Base-by-base conservation (phyloP, 2,113 vertebrate species). In the Vidua macroura region DNA sequence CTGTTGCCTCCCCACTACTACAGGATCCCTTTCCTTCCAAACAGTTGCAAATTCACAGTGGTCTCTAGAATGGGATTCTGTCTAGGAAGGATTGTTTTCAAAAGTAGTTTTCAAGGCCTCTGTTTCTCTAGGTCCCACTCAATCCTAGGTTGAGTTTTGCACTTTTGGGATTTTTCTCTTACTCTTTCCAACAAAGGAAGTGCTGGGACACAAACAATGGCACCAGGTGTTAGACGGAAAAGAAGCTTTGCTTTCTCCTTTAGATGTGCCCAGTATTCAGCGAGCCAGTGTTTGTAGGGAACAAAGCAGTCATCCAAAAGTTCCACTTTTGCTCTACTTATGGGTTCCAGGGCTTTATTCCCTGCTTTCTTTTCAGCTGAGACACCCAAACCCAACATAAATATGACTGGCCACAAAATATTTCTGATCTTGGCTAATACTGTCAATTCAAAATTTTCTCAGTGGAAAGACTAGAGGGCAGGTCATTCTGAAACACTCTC, bases 191-290 rank as follows among this genome's bases (percentile, higher is more conserved):
- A 41, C 27, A 63, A 41, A 30, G 39, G 60, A 41, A 30, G 13
- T 41, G 13, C 37, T 7, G 18, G 27, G 27, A 63, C 27, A 15
- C 19, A 30, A 63, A 41, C 39, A 63, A 63, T 63, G 27, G 27
- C 27, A 41, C 27, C 18, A 10, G 9, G 1, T 63, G 19, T 43
- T 30, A 37, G 60, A 63, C 0, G 0, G 5, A 30, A 41, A 56
- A n/a, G 13, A 10, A 43, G 27, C 19, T 63, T 30, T 41, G 60
- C 27, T 41, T 15, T 21, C 60, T 28, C 19, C 39, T 41, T 21
- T 21, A 30, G 25, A 41, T 41, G 27, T 30, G 12, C 39, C 13
- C 18, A 22, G 27, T 21, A 30, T 41, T 30, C 27, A 6, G 17
- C 3, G 8, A 39, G 59, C 4, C 15, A 39, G 35, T 39, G 39